A percentile compares a stretch with the other conserved stretches of the same genome.
Evolutionary conservation across 2,888 invertebrate species (phyloP).

Genomic region (Ornithoptera priamus): DNA sequence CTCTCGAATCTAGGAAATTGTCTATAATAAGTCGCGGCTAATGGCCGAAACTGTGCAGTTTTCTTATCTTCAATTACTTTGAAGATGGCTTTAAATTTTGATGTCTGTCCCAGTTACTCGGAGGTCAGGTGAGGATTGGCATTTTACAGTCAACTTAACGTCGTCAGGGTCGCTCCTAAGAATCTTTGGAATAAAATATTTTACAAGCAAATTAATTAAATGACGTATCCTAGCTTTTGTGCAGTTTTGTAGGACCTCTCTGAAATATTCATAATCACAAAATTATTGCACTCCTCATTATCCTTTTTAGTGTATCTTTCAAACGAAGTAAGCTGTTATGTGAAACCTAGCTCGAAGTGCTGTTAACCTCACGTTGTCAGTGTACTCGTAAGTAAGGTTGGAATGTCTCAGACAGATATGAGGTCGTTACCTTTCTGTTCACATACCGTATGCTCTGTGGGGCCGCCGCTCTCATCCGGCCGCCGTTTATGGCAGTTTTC

Average conservation of each 20-base stretch:
- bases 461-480: constrained; percentile 41
- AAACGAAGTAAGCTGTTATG: no score
- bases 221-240: no score
- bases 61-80: constrained; percentile 53
- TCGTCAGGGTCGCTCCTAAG: constrained; percentile 2
- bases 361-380: no score
- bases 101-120: constrained; percentile 43
- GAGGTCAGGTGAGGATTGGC: constrained; percentile 29
- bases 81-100: constrained; percentile 56
- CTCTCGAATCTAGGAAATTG: constrained; percentile 63
- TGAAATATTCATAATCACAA: no score
- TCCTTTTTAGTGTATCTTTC: no score
- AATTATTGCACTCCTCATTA: no score
- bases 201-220: no score
- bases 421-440: constrained; percentile 18
- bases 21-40: constrained; percentile 65
- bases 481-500: constrained; percentile 75
- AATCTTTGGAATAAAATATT: no score
- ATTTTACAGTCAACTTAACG: constrained; percentile 36
- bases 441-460: constrained; percentile 33
- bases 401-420: constrained; percentile 8
- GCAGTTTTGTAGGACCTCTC: no score
- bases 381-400: neutral
- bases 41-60: constrained; percentile 55
- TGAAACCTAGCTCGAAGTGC: no score